Evolutionary conservation across 2,113 vertebrate genomes (phyloP).

Genomic region (Sebastes fasciatus): DNA sequence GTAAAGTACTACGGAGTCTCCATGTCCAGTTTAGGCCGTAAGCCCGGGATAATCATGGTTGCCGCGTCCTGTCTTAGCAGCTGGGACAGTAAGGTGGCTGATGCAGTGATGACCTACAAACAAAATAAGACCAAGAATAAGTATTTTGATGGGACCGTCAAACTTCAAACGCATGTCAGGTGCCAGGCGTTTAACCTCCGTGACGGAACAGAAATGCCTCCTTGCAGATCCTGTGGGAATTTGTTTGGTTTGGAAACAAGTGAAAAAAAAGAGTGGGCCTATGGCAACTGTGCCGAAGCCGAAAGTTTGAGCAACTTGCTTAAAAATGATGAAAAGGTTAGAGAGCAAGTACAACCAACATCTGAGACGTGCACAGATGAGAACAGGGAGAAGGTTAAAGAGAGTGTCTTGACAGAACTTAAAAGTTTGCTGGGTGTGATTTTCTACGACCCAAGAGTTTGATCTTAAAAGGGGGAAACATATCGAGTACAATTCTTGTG

Average conservation of each 20-base stretch:
- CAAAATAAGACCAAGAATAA: rapidly evolving
- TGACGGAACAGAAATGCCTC: rapidly evolving
- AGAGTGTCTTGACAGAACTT: rapidly evolving
- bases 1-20: conserved; percentile 52
- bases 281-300: conserved; percentile 57
- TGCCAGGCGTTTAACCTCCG: conserved; percentile 13
- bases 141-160: conserved; percentile 42
- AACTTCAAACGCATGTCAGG: neutral
- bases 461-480: neutral
- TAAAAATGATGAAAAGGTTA: neutral
- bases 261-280: rapidly evolving
- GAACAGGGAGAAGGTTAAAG: rapidly evolving
- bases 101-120: conserved; percentile 54
- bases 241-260: neutral
- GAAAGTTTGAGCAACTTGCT: conserved; percentile 58
- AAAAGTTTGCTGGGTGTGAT: too few relatives aligned
- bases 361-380: rapidly evolving
- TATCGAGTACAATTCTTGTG: neutral
- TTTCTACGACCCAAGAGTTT: neutral
- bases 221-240: conserved; percentile 14
- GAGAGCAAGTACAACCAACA: rapidly evolving
- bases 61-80: neutral
- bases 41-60: neutral
- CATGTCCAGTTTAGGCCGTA: neutral
- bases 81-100: conserved; percentile 49